Conservation (phyloP, 2,797 vertebrate species). For the Apodemus agrarius region DNA sequence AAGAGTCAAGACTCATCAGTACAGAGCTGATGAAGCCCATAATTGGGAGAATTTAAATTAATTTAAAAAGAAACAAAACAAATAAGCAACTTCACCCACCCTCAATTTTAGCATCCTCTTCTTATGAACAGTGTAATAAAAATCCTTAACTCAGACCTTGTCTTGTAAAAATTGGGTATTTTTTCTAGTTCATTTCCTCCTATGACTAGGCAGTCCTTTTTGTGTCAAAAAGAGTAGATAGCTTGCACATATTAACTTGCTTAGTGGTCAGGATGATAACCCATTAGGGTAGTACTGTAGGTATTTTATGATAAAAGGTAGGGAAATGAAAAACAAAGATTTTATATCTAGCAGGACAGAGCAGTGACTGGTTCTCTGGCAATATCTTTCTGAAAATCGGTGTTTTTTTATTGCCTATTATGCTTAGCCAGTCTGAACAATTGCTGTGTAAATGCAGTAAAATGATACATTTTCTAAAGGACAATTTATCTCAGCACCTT, state of each 20-base stretch:
- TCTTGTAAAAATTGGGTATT: neutral
- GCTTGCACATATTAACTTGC: conserved; percentile 18
- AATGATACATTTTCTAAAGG: neutral
- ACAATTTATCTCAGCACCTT: neutral
- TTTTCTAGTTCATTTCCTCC: neutral
- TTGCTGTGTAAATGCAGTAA: neutral
- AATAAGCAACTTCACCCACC: neutral
- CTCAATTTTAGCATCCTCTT: neutral
- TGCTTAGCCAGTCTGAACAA: neutral
- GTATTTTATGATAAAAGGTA: neutral
- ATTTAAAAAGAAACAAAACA: conserved; percentile 21
- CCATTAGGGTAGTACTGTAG: neutral
- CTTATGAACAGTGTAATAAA: neutral
- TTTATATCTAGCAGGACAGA: neutral
- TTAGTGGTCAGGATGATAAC: neutral
- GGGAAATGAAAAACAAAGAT: neutral
- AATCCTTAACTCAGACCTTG: neutral
- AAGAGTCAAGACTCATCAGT: neutral
- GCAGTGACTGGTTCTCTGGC: neutral
- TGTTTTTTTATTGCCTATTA: neutral
- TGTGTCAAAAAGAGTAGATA: neutral
- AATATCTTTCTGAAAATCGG: neutral
- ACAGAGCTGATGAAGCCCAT: neutral
- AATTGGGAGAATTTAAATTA: neutral
- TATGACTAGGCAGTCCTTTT: neutral